Evolutionary conservation across 2,888 invertebrate species (phyloP).

Genomic region (Listrodromus nycthemerus): DNA sequence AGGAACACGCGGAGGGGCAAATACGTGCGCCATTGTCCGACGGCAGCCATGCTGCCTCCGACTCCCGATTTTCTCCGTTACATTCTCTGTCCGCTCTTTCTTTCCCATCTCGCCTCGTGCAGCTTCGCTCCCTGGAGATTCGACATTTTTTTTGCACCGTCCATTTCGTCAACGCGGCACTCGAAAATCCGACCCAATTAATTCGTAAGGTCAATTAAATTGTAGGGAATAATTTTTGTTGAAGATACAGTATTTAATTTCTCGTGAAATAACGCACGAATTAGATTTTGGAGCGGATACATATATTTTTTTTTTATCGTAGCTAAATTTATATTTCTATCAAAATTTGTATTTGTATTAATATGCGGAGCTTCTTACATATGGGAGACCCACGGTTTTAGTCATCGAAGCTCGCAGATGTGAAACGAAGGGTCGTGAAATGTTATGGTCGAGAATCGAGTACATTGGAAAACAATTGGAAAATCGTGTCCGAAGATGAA

Average conservation of each 20-base stretch:
- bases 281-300: too few species aligned
- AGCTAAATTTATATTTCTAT: too few species aligned
- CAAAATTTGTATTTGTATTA: too few species aligned
- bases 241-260: too few species aligned
- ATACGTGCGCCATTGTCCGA: conserved; percentile 76
- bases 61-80: conserved; percentile 43
- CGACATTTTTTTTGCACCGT: not conserved
- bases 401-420: conserved; percentile 46
- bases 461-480: not conserved
- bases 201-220: conserved; percentile 11
- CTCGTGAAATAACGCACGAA: too few species aligned
- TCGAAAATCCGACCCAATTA: conserved; percentile 4
- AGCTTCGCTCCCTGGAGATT: conserved; percentile 8
- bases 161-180: not conserved
- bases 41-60: conserved; percentile 76
- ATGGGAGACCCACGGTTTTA: conserved; percentile 41
- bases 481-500: not conserved
- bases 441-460: conserved; percentile 6
- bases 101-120: not conserved
- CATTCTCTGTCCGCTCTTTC: conserved; percentile 7
- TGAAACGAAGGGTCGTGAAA: conserved; percentile 51
- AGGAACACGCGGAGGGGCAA: conserved; percentile 65
- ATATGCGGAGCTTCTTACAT: conserved; percentile 17
- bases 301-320: too few species aligned
- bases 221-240: conserved; percentile 3